phyloP scores from a whole-genome alignment of 2,797 vertebrate species.

The Orestias chungarensis region DNA sequence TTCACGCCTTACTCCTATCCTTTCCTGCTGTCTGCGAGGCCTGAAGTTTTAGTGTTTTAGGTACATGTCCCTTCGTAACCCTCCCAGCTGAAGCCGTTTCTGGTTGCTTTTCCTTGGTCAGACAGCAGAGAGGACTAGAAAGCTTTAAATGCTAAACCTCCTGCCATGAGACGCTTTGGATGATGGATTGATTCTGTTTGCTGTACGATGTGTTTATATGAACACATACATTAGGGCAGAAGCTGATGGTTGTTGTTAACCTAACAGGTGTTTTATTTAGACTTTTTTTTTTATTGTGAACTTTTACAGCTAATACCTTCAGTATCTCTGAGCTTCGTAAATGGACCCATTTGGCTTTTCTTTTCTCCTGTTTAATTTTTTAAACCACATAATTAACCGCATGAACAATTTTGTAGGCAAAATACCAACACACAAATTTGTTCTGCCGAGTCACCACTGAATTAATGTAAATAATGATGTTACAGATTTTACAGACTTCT shows the following conservation, averaged over 20 bases:
- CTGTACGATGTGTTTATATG: not conserved
- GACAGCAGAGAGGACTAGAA: conserved; percentile 55
- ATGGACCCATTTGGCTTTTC: not conserved
- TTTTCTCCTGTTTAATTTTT: not conserved
- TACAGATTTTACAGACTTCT: not conserved
- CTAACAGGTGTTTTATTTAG: not conserved
- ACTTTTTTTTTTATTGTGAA: not conserved
- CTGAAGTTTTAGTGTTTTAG: conserved; percentile 1
- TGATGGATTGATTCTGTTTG: not conserved
- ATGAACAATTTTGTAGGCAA: not conserved
- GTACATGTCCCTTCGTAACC: not conserved
- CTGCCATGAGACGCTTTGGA: not conserved
- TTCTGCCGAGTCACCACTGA: not conserved
- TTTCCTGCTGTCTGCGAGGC: conserved; percentile 5
- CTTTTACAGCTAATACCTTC: not conserved
- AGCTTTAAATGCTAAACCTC: not conserved
- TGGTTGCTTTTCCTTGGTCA: conserved; percentile 28
- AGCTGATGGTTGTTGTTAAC: not conserved
- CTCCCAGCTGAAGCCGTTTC: conserved; percentile 12
- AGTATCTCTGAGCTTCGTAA: not conserved
- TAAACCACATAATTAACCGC: not conserved
- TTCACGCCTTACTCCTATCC: conserved; percentile 14
- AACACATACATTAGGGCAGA: not conserved
- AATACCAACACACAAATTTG: not conserved
- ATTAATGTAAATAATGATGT: not conserved